phyloP scores from a whole-genome alignment of 2,888 invertebrate species.

The Geotrupes spiniger region DNA sequence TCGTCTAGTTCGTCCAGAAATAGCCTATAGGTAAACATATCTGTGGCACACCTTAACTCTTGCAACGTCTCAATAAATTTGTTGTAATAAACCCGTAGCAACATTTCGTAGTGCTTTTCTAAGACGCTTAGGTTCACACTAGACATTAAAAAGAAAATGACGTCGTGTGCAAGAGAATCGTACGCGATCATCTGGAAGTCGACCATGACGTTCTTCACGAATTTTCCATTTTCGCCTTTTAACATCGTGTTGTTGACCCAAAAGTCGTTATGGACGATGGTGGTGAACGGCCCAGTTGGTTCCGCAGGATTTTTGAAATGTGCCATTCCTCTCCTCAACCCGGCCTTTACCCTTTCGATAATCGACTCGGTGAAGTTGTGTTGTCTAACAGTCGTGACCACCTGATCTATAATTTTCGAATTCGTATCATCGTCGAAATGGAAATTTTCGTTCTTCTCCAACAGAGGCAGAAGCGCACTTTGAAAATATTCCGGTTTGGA shows the following conservation, averaged over 20 bases:
- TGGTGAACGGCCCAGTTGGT: constrained; percentile 51
- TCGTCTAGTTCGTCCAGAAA: constrained; percentile 45
- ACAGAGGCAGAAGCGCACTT: constrained; percentile 42
- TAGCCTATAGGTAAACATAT: constrained; percentile 29
- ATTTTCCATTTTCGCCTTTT: constrained; percentile 38
- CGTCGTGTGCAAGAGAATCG: constrained; percentile 52
- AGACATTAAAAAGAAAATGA: constrained; percentile 56
- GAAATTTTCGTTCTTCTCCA: constrained; percentile 21
- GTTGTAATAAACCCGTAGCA: constrained; percentile 51
- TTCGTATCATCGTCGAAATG: constrained; percentile 18
- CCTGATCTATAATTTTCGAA: constrained; percentile 15
- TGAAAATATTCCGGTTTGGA: constrained; percentile 47
- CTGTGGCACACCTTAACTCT: constrained; percentile 24
- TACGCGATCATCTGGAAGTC: constrained; percentile 58
- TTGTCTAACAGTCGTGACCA: constrained; percentile 12
- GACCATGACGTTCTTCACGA: constrained; percentile 49
- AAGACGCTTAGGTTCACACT: constrained; percentile 49
- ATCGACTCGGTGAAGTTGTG: constrained; percentile 23
- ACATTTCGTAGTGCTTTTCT: constrained; percentile 46
- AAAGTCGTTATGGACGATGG: constrained; percentile 55
- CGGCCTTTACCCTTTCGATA: constrained; percentile 19
- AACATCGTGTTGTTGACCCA: constrained; percentile 61
- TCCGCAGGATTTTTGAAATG: constrained; percentile 27
- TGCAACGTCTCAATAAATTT: constrained; percentile 36
- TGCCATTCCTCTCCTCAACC: constrained; percentile 10